These are phyloP conservation scores for Scopus umbretta DNA, from an alignment of 2,113 vertebrate genomes.

Conservation along the genomic window DNA sequence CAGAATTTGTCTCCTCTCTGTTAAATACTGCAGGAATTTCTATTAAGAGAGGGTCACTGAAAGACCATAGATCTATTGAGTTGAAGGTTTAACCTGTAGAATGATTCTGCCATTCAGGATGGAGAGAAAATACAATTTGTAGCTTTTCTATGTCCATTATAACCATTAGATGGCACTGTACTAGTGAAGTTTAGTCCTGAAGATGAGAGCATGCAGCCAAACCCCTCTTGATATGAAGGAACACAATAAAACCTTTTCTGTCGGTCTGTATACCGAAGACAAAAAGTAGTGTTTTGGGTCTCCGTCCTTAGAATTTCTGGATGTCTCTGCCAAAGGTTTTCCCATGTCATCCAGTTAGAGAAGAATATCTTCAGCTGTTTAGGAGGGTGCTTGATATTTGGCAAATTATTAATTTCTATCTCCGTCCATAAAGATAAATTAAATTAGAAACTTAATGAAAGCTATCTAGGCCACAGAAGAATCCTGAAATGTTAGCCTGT, in stretches of 20 bases:
- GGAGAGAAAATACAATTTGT: not conserved
- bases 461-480: not conserved
- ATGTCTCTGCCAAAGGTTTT: not conserved
- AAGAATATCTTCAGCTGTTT: not conserved
- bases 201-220: not conserved
- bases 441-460: not conserved
- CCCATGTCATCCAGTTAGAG: not conserved
- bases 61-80: not conserved
- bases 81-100: not conserved
- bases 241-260: not conserved
- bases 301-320: not conserved
- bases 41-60: not conserved
- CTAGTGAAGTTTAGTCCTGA: not conserved
- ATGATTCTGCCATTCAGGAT: not conserved
- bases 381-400: not conserved
- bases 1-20: not conserved
- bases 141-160: not conserved
- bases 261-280: not conserved
- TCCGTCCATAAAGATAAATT: not conserved
- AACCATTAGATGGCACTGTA: constrained; percentile 37
- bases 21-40: not conserved
- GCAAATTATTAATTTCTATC: not conserved
- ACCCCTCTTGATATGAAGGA: not conserved
- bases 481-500: not conserved
- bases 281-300: not conserved